Base-by-base conservation (phyloP, 2,797 vertebrate genomes). In the Acanthornis magna region DNA sequence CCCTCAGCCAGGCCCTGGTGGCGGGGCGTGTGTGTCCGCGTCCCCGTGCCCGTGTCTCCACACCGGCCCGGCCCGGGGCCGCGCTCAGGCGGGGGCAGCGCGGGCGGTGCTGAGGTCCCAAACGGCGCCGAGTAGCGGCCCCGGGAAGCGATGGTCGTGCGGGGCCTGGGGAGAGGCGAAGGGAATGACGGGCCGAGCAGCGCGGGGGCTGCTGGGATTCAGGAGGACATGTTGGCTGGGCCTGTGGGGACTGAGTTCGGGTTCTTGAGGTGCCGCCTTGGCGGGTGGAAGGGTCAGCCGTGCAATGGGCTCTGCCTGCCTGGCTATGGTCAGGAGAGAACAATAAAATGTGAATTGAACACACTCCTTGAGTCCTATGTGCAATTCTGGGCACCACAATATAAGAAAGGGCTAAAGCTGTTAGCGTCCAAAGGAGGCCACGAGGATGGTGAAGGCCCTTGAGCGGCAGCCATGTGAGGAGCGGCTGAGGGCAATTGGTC, bases 191-290 rank as follows among this genome's bases (percentile, higher is more conserved):
- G 65, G 45, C 30, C 5, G 26, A 8, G 20, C 2, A 7, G 21
- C 57, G 43, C 19, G 15, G 57, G 34, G 48, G 9, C 10, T 36
- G 50, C 54, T 8, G 81, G 57, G 32, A 20, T 3, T 27, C 19
- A 3, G 23, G 6, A 21, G 10, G 7, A 7, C 7, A 32, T 30
- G 60, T 47, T 42, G 40, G 43, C 14, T 1, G 9, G 11, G 45
- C 10, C 13, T 0, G 4, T 2, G 21, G 7, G 4, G 4, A 2
- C 3, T 0, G 10, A 2, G 3, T 1, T 32, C 2, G 0, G 0
- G 13, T 27, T 1, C 3, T 1, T 30, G 11, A 34, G 10, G 29
- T 10, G 15, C 25, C 21, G n/a, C 10, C 5, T 2, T 6, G 6
- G 43, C 0, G 1, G 7, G 13, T 2, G 9, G 47, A 0, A 12